A percentile compares a stretch with the other conserved stretches of the same genome.
phyloP scores from a whole-genome alignment of 2,888 invertebrate genomes.

The Drosophila kanekoi region DNA sequence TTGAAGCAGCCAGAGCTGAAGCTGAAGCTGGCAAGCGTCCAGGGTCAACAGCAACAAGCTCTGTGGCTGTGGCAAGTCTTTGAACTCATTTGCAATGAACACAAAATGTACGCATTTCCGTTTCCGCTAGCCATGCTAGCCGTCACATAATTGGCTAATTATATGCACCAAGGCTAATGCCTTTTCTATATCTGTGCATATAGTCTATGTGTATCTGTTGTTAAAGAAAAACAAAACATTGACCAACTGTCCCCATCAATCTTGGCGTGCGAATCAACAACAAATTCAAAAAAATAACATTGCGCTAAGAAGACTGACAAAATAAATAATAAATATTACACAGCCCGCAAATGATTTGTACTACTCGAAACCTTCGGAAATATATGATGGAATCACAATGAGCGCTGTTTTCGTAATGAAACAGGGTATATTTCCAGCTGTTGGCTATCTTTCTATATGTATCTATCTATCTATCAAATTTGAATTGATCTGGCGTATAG shows the following conservation, averaged over 20 bases:
- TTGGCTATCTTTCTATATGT: slow-evolving; percentile 1
- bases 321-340: slow-evolving; percentile 45
- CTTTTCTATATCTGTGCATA: slow-evolving; percentile 9
- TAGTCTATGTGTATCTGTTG: slow-evolving; percentile 9
- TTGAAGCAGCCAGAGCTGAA: slow-evolving; percentile 15
- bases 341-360: not conserved
- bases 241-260: slow-evolving; percentile 77
- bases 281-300: not conserved
- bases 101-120: slow-evolving; percentile 60
- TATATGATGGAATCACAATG: not conserved
- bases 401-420: not conserved
- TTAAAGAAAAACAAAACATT: slow-evolving; percentile 63
- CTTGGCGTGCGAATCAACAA: slow-evolving; percentile 46
- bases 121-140: slow-evolving; percentile 43
- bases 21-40: slow-evolving; percentile 52
- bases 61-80: slow-evolving; percentile 39
- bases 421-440: slow-evolving; percentile 10
- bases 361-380: not conserved
- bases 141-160: slow-evolving; percentile 65
- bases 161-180: slow-evolving; percentile 70
- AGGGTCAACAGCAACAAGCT: slow-evolving; percentile 49
- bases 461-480: not conserved
- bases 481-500: not conserved
- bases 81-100: slow-evolving; percentile 60
- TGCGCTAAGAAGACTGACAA: slow-evolving; percentile 10